These are phyloP conservation scores for Gadopsis bispinosus DNA, from an alignment of 2,797 vertebrate species.

Conservation along the genomic window DNA sequence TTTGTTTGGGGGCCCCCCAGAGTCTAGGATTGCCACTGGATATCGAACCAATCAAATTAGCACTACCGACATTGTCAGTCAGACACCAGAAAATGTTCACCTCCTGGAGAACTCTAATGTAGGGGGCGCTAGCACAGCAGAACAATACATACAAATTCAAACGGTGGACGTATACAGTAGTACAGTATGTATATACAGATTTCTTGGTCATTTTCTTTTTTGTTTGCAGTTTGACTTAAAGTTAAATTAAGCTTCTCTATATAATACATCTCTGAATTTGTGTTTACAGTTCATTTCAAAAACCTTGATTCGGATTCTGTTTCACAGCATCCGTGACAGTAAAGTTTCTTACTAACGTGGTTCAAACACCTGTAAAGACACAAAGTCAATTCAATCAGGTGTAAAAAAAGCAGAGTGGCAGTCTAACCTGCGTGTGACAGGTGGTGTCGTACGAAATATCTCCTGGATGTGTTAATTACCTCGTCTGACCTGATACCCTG, in stretches of 20 bases:
- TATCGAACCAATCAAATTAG: too few species aligned
- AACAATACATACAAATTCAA: too few species aligned
- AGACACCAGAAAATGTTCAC: too few species aligned
- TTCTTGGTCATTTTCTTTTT: too few species aligned
- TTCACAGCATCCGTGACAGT: background rate
- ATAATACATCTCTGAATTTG: background rate
- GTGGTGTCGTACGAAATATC: conserved; percentile 38
- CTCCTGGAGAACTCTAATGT: too few species aligned
- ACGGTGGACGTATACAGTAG: too few species aligned
- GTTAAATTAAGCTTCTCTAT: background rate
- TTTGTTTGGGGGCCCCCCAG: too few species aligned
- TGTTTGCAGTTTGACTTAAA: too few species aligned
- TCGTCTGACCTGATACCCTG: conserved; percentile 67
- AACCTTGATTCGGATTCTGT: background rate
- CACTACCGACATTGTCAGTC: too few species aligned
- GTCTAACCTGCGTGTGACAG: conserved; percentile 41
- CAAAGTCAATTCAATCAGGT: background rate
- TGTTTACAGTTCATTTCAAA: background rate
- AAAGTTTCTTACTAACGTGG: background rate
- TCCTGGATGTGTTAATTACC: conserved; percentile 75
- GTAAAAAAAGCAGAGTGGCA: background rate
- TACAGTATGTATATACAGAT: too few species aligned
- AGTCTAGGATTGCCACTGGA: too few species aligned
- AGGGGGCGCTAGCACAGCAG: too few species aligned
- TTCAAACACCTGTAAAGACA: conserved; percentile 1